phyloP scores from a whole-genome alignment of 2,888 invertebrate species.

The Endomychus coccineus region DNA sequence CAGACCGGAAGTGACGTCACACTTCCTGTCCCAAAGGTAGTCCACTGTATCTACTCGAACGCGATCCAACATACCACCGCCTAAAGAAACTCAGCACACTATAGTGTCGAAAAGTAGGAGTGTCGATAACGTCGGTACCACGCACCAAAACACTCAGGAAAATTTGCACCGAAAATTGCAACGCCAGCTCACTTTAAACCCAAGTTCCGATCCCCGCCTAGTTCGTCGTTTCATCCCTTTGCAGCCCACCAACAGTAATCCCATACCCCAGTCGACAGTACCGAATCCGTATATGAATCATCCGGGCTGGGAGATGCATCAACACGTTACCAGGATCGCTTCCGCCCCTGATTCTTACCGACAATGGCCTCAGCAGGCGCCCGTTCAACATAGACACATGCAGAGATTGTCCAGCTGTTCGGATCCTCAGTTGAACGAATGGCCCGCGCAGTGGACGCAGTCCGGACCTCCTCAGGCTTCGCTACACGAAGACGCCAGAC shows the following conservation, averaged over 20 bases:
- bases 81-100: slow-evolving; percentile 44
- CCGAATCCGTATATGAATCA: slow-evolving; percentile 8
- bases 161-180: slow-evolving; percentile 74
- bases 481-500: slow-evolving; percentile 57
- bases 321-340: slow-evolving; percentile 63
- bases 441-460: slow-evolving; percentile 43
- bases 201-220: slow-evolving; percentile 67
- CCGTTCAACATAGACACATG: slow-evolving; percentile 37
- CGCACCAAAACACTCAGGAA: slow-evolving; percentile 33
- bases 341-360: slow-evolving; percentile 63
- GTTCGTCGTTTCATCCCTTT: slow-evolving; percentile 34
- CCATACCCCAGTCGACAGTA: slow-evolving; percentile 4
- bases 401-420: slow-evolving; percentile 49
- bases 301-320: slow-evolving; percentile 42
- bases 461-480: slow-evolving; percentile 39
- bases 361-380: slow-evolving; percentile 41
- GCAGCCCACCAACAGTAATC: slow-evolving; percentile 13
- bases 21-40: no score
- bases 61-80: slow-evolving; percentile 52
- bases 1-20: no score
- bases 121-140: slow-evolving; percentile 46
- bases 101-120: slow-evolving; percentile 50
- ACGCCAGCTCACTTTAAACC: slow-evolving; percentile 76
- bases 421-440: slow-evolving; percentile 57
- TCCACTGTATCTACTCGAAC: no score